A percentile compares a stretch with the other conserved stretches of the same genome.
phyloP scores from a whole-genome alignment of 1,140 invertebrate genomes.

The Dysdera silvatica region DNA sequence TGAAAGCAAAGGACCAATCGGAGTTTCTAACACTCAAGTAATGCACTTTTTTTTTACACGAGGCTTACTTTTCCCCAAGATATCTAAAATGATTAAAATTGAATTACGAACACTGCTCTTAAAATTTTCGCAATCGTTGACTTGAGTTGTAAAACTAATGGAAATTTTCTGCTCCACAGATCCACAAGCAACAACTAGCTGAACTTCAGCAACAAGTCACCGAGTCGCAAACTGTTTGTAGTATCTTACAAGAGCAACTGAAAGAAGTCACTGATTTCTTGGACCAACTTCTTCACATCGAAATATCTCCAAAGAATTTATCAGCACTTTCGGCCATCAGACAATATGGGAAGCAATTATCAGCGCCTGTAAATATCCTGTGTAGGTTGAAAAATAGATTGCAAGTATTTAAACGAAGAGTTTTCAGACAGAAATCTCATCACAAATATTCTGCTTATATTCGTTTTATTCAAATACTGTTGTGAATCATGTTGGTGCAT shows the following conservation, averaged over 20 bases:
- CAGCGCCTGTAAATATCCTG: not conserved
- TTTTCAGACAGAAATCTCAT: too few species aligned
- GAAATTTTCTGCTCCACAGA: not conserved
- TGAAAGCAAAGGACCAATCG: constrained; percentile 9
- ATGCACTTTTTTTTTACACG: not conserved
- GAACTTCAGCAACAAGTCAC: constrained; percentile 23
- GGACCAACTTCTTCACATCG: constrained; percentile 25
- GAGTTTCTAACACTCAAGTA: constrained; percentile 18
- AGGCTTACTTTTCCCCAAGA: too few species aligned
- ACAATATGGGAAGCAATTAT: constrained; percentile 24
- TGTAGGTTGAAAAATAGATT: too few species aligned
- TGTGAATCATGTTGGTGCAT: not conserved
- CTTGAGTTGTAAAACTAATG: not conserved
- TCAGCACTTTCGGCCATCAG: constrained; percentile 17
- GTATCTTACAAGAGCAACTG: constrained; percentile 22
- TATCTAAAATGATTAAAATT: not conserved
- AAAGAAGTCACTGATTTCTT: constrained; percentile 23
- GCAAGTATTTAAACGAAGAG: too few species aligned
- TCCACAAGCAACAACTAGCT: constrained; percentile 23
- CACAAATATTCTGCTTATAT: too few species aligned
- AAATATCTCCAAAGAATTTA: constrained; percentile 22
- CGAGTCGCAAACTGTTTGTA: constrained; percentile 20
- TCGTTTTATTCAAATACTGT: not conserved
- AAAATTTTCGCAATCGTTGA: not conserved
- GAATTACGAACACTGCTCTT: not conserved